phyloP scores from a whole-genome alignment of 2,888 invertebrate genomes.

The Phyllotreta cruciferae region DNA sequence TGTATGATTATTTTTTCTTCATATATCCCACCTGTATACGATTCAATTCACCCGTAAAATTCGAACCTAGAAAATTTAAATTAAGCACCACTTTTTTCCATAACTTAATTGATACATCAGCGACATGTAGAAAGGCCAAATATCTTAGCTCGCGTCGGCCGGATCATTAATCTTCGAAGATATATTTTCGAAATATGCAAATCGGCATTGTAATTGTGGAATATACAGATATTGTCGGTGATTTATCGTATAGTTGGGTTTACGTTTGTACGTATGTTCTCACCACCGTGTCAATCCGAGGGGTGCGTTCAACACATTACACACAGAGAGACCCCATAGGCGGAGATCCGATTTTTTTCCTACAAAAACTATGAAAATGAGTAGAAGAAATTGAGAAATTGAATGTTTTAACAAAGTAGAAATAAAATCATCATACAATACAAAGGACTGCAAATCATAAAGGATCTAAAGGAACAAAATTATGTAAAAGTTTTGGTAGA shows the following conservation, averaged over 20 bases:
- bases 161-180: conserved; percentile 36
- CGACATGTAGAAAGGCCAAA: conserved; percentile 26
- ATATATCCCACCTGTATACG: too few relatives aligned
- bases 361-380: too few relatives aligned
- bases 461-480: too few relatives aligned
- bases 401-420: too few relatives aligned
- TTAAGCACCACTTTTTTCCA: neutral
- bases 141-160: conserved; percentile 11
- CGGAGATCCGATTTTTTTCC: neutral
- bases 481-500: too few relatives aligned
- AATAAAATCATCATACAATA: too few relatives aligned
- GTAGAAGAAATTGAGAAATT: too few relatives aligned
- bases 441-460: too few relatives aligned
- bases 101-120: conserved; percentile 17
- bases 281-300: conserved; percentile 48
- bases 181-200: conserved; percentile 43
- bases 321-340: conserved; percentile 17
- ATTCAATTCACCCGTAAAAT: neutral
- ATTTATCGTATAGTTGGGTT: conserved; percentile 42
- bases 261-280: conserved; percentile 41
- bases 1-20: too few relatives aligned
- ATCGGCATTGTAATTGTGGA: conserved; percentile 41
- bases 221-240: conserved; percentile 44
- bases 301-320: conserved; percentile 37
- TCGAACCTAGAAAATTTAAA: neutral